A percentile compares a stretch with the other conserved stretches of the same genome.
These are phyloP conservation scores for Serranus cabrilla DNA, from an alignment of 2,797 vertebrate species.

Conservation along the genomic window DNA sequence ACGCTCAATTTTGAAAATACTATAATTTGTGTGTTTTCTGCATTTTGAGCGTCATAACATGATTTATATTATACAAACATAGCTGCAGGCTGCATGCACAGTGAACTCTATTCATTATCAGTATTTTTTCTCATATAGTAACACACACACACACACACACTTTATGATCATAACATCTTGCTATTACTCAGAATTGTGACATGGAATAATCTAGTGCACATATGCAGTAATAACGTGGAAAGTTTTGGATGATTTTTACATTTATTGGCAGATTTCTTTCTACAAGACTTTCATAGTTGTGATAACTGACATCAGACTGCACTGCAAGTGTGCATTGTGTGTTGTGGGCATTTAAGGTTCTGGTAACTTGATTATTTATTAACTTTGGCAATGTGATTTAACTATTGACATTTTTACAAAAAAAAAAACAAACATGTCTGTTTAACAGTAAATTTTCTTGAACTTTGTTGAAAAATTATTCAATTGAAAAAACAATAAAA, in stretches of 20 bases:
- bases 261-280: not conserved
- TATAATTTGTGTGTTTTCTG: not conserved
- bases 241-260: not conserved
- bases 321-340: no score
- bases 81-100: slow-evolving; percentile 1
- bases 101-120: slow-evolving; percentile 1
- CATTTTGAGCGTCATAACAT: not conserved
- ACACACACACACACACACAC: not conserved
- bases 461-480: no score
- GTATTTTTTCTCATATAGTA: not conserved
- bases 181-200: not conserved
- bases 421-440: no score
- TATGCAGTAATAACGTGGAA: not conserved
- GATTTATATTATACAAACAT: not conserved
- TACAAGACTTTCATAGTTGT: not conserved
- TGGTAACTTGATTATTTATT: no score
- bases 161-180: not conserved
- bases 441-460: no score
- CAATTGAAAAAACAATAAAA: no score
- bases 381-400: no score
- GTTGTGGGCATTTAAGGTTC: no score
- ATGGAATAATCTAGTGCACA: not conserved
- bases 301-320: no score
- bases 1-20: not conserved
- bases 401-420: no score